A percentile compares a stretch with the other conserved stretches of the same genome.
phyloP scores from a whole-genome alignment of 2,888 invertebrate genomes.

The Acleris literana region DNA sequence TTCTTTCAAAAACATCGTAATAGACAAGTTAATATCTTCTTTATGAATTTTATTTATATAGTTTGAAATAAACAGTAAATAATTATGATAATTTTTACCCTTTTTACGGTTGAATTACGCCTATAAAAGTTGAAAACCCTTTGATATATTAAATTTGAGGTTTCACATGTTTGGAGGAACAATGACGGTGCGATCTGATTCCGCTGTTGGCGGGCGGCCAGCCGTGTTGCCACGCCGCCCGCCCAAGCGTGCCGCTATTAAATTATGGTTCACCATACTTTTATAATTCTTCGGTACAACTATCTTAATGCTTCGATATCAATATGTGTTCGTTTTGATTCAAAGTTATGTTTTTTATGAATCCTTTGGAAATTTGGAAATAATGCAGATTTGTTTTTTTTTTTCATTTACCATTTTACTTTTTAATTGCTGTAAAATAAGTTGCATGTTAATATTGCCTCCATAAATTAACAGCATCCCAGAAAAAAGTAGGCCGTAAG shows the following conservation, averaged over 20 bases:
- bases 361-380: too few relatives aligned
- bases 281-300: neutral
- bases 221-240: constrained; percentile 59
- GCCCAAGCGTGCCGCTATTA: constrained; percentile 31
- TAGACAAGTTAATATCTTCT: too few relatives aligned
- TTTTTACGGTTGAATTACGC: neutral
- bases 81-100: neutral
- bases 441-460: too few relatives aligned
- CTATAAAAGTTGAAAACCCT: constrained; percentile 42
- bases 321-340: too few relatives aligned
- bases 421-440: too few relatives aligned
- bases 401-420: too few relatives aligned
- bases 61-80: too few relatives aligned
- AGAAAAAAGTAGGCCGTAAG: neutral
- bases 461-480: too few relatives aligned
- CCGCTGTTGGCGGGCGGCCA: constrained; percentile 70
- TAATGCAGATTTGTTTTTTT: too few relatives aligned
- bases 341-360: too few relatives aligned
- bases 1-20: too few relatives aligned
- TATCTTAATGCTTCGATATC: neutral
- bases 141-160: constrained; percentile 45
- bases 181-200: constrained; percentile 59
- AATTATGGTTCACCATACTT: constrained; percentile 9
- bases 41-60: too few relatives aligned
- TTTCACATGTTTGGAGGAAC: constrained; percentile 56